Conservation (phyloP, 2,797 vertebrate genomes). For the Melanotaenia trifasciata region DNA sequence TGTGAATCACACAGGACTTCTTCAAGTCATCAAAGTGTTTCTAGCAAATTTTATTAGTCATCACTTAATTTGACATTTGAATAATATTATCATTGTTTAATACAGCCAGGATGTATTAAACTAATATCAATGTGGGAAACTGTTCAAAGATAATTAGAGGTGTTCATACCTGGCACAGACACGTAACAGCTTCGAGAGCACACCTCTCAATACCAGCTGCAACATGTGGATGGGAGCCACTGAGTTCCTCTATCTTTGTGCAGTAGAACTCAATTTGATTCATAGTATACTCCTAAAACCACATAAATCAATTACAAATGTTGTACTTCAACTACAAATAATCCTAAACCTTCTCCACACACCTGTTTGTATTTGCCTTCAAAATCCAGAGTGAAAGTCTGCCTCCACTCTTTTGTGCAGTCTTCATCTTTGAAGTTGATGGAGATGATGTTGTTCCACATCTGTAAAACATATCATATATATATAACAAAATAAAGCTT, state of each 20-base stretch:
- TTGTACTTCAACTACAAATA: not conserved
- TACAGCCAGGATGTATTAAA: not conserved
- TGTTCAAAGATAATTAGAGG: not conserved
- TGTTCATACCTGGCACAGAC: constrained; percentile 87
- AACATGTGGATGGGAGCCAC: constrained; percentile 63
- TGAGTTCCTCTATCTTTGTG: constrained; percentile 39
- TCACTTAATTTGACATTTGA: not conserved
- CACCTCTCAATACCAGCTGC: constrained; percentile 83
- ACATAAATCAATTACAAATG: not conserved
- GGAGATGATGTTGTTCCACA: constrained; percentile 85
- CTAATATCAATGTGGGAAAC: not conserved
- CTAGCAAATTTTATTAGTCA: not conserved
- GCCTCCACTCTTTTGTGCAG: constrained; percentile 81
- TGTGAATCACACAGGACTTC: not conserved
- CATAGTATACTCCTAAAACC: constrained; percentile 78
- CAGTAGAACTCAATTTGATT: constrained; percentile 87
- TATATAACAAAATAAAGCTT: not conserved
- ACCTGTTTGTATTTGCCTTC: constrained; percentile 88
- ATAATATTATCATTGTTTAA: not conserved
- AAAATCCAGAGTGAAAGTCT: constrained; percentile 81
- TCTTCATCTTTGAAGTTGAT: constrained; percentile 79
- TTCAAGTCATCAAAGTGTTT: not conserved
- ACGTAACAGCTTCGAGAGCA: constrained; percentile 88
- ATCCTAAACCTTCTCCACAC: not conserved
- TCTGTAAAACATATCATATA: constrained; percentile 71